Evolutionary conservation across 2,888 invertebrate species (phyloP).

Genomic region (Adelognathus sp.): DNA sequence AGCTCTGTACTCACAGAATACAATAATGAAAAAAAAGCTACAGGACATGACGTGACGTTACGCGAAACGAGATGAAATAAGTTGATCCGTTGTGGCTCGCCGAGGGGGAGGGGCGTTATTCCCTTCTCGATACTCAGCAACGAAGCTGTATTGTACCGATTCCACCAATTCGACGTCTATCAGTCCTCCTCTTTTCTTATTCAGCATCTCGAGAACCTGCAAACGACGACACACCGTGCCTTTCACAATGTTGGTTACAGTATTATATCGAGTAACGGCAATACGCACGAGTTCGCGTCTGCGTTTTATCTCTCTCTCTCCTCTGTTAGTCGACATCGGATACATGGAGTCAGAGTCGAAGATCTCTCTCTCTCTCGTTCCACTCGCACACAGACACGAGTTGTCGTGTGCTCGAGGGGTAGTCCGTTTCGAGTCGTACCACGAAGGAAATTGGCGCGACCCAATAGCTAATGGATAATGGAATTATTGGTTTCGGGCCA

Average conservation of each 20-base stretch:
- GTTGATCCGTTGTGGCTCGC: slow-evolving; percentile 45
- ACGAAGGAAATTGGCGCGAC: slow-evolving; percentile 79
- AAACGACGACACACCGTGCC: slow-evolving; percentile 5
- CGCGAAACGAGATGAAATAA: slow-evolving; percentile 53
- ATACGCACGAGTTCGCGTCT: slow-evolving; percentile 3
- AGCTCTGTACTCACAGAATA: not conserved
- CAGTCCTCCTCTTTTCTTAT: slow-evolving; percentile 48
- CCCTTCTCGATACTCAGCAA: not conserved
- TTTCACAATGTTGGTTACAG: not conserved
- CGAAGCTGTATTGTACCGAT: slow-evolving; percentile 26
- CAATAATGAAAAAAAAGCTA: not conserved
- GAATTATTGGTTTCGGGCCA: slow-evolving; percentile 80
- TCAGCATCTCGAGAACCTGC: slow-evolving; percentile 32
- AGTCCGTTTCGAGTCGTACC: slow-evolving; percentile 31
- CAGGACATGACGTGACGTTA: slow-evolving; percentile 23
- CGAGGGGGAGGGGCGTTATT: slow-evolving; percentile 14
- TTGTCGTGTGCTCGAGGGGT: slow-evolving; percentile 40
- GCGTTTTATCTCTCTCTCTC: not conserved
- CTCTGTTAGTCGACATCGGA: too few species aligned
- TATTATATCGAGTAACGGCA: not conserved
- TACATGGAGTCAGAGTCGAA: not conserved
- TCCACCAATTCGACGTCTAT: not conserved
- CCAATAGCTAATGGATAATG: slow-evolving; percentile 81
- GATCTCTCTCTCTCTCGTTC: not conserved
- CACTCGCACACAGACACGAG: not conserved